These are phyloP conservation scores for Indri indri DNA, from an alignment of 2,113 vertebrate species.

Conservation along the genomic window DNA sequence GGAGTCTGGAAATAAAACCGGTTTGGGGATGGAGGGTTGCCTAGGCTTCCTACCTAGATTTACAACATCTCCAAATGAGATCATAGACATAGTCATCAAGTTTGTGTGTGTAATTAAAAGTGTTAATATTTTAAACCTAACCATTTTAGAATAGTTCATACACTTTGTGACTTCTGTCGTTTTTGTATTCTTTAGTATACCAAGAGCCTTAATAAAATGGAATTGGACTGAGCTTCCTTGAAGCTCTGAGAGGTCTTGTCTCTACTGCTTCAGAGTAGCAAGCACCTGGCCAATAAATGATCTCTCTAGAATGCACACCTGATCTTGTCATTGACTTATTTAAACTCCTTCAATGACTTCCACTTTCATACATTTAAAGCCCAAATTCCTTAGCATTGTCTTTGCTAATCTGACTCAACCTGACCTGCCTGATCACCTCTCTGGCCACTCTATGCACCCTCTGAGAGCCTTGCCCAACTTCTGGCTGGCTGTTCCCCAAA, in stretches of 20 bases:
- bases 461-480: not conserved
- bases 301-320: not conserved
- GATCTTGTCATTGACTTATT: not conserved
- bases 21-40: not conserved
- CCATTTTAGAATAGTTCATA: not conserved
- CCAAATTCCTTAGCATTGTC: not conserved
- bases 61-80: not conserved
- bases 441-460: not conserved
- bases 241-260: not conserved
- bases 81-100: not conserved
- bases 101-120: not conserved
- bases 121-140: not conserved
- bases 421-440: not conserved
- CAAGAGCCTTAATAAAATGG: not conserved
- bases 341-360: not conserved
- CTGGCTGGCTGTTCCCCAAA: not conserved
- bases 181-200: not conserved
- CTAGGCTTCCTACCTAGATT: not conserved
- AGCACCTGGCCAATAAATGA: not conserved
- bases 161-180: not conserved
- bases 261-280: not conserved
- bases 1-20: constrained; percentile 2
- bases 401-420: not conserved
- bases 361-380: not conserved
- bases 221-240: not conserved